Evolutionary conservation across 2,113 vertebrate genomes (phyloP).

Genomic region (Sander vitreus): DNA sequence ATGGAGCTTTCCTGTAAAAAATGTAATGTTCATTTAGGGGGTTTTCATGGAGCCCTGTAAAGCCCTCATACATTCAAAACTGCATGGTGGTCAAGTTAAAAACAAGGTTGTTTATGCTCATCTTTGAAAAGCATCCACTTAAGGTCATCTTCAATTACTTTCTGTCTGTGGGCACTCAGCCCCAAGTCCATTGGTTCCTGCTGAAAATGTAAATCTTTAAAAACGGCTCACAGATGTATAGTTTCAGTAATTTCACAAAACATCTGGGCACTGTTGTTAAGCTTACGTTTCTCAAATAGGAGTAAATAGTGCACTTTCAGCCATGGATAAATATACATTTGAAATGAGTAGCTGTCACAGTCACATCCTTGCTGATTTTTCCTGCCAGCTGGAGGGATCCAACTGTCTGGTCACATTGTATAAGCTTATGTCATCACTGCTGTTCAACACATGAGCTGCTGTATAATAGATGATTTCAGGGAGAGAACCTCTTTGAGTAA

Average conservation of each 20-base stretch:
- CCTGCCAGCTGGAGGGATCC: background rate
- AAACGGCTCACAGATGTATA: background rate
- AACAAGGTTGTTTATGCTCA: conserved; percentile 30
- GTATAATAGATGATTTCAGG: conserved; percentile 33
- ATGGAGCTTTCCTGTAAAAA: background rate
- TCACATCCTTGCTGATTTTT: background rate
- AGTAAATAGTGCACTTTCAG: conserved; percentile 6
- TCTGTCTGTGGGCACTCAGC: background rate
- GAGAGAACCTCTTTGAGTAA: background rate
- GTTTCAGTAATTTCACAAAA: background rate
- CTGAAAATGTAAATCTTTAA: background rate
- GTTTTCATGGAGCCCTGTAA: background rate
- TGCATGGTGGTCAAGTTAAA: background rate
- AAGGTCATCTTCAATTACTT: background rate
- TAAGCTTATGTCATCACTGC: conserved; percentile 16
- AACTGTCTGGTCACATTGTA: conserved; percentile 13
- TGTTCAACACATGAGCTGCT: conserved; percentile 31
- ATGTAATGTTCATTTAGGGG: background rate
- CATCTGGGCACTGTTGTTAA: background rate
- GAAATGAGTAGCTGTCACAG: conserved; percentile 5
- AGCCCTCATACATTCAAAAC: background rate
- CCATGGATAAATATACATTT: background rate
- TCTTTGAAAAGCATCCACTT: background rate
- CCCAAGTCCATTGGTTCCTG: background rate
- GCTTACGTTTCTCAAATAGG: background rate